Base-by-base conservation (phyloP, 2,797 vertebrate genomes). In the Propithecus deckenii region DNA sequence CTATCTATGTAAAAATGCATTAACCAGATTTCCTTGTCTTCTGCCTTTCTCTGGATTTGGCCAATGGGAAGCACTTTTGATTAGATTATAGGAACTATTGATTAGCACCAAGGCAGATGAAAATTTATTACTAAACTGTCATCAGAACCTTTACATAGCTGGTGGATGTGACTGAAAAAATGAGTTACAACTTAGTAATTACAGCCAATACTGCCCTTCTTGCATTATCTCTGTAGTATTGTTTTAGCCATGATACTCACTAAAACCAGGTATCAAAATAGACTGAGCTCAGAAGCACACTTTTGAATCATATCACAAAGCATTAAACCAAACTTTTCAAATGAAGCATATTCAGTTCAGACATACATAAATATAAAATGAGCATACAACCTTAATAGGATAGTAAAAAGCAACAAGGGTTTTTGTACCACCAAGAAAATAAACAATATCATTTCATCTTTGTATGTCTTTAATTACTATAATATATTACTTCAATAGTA, bases 51-150 rank as follows among this genome's bases (percentile, higher is more conserved):
- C 61, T 93, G 52, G 35, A 10, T 91, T 87, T 93, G 59, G 32
- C 30, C 59, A 94, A 63, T 50, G 30, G 43, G 57, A 93, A 91
- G 20, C 30, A 32, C 57, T 81, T 94, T 89, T 38, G 25, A 78
- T 94, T 65, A 32, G 30, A 81, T 28, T 85, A 13, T 74, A 61
- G 81, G 9, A 94, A 35, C 5, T 30, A 25, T 15, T 88, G 43
- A 85, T n/a, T 65, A 74, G 76, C 69, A 32, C 32, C 4, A 63
- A 79, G 10, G 63, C 90, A 94, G 50, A 65, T 43, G 57, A 69
- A 93, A 91, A 95, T 84, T 17, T 94, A 50, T 78, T 55, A 89
- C 69, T 85, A 59, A 92, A 88, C 32, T 89, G 91, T 86, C 52
- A 59, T 13, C 28, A 88, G 80, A 88, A 52, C 3, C 41, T 96